A percentile compares a stretch with the other conserved stretches of the same genome.
Evolutionary conservation across 2,888 invertebrate genomes (phyloP).

Genomic region (Argyresthia goedartella): DNA sequence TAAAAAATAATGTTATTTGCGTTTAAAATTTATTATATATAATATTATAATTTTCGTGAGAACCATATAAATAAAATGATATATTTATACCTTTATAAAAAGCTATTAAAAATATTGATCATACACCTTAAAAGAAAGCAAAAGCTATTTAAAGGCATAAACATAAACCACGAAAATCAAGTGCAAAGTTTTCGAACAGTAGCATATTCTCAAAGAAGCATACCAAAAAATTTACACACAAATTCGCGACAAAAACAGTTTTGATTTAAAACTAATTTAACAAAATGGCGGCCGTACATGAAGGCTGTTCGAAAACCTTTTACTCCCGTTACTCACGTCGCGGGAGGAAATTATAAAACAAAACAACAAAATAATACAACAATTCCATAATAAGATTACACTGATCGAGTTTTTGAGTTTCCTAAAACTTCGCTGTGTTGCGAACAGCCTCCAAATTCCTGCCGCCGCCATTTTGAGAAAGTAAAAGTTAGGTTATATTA

Average conservation of each 20-base stretch:
- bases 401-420: conserved; percentile 32
- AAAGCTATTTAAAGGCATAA: conserved; percentile 11
- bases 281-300: conserved; percentile 66
- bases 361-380: conserved; percentile 33
- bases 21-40: background rate
- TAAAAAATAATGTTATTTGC: background rate
- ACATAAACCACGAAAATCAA: conserved; percentile 8
- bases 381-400: conserved; percentile 41
- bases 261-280: conserved; percentile 11
- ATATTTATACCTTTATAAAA: background rate
- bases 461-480: conserved; percentile 57
- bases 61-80: background rate
- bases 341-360: conserved; percentile 31
- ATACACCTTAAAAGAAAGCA: background rate
- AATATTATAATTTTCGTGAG: too few relatives aligned
- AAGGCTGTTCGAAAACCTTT: conserved; percentile 78
- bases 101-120: background rate
- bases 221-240: too few relatives aligned
- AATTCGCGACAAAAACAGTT: too few relatives aligned
- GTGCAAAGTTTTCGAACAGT: conserved; percentile 75
- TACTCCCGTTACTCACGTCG: conserved; percentile 40
- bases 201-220: conserved; percentile 28
- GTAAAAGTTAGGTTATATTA: conserved; percentile 7
- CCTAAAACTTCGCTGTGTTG: conserved; percentile 58
- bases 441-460: conserved; percentile 72